Conservation (phyloP, 2,113 vertebrate genomes). For the Saccopteryx bilineata region DNA sequence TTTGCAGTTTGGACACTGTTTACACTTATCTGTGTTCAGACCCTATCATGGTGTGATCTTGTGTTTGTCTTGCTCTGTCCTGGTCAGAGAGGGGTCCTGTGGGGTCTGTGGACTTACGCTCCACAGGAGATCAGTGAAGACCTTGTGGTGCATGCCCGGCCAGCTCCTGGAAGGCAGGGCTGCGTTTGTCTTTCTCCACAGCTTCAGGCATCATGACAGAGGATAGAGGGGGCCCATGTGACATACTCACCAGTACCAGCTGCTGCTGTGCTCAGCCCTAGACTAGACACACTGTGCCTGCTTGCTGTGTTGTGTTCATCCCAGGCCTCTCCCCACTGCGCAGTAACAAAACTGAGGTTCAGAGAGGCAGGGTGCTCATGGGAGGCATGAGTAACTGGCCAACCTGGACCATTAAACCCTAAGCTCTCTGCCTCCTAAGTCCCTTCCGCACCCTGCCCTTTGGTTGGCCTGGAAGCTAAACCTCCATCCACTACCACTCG, state of each 20-base stretch:
- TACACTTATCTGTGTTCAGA: not conserved
- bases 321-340: not conserved
- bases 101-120: not conserved
- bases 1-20: not conserved
- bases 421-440: not conserved
- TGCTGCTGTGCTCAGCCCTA: rapidly evolving
- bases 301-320: not conserved
- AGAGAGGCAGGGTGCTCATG: not conserved
- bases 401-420: not conserved
- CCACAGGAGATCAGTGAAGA: not conserved
- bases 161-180: not conserved
- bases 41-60: rapidly evolving
- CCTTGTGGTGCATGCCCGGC: rapidly evolving
- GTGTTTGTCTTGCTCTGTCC: not conserved
- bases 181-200: not conserved
- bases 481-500: rapidly evolving
- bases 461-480: not conserved
- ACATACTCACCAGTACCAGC: rapidly evolving
- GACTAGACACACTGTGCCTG: not conserved
- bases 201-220: not conserved
- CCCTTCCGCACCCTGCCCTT: not conserved
- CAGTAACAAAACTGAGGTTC: constrained; percentile 42
- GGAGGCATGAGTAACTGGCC: not conserved
- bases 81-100: not conserved
- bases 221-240: not conserved